phyloP scores from a whole-genome alignment of 2,888 invertebrate species.

The Hemistola chrysoprasaria region DNA sequence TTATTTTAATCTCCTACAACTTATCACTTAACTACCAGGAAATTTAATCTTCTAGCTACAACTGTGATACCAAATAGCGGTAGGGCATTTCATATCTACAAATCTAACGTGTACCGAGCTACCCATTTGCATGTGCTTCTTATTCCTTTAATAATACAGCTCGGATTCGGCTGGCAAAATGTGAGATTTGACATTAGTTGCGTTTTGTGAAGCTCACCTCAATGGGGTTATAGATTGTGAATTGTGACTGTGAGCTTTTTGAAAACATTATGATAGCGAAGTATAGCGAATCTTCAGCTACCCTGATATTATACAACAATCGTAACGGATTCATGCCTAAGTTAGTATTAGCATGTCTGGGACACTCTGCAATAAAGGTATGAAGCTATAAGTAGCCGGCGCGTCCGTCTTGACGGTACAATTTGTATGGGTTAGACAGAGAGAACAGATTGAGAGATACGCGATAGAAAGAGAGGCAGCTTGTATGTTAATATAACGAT shows the following conservation, averaged over 20 bases:
- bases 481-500: no score
- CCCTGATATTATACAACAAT: no score
- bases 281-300: no score
- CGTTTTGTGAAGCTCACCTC: constrained; percentile 19
- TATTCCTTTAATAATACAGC: constrained; percentile 32
- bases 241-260: constrained; percentile 10
- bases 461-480: no score
- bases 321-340: no score
- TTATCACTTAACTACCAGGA: constrained; percentile 39
- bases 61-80: constrained; percentile 49
- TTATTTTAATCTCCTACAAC: constrained; percentile 5
- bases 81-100: constrained; percentile 53
- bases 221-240: constrained; percentile 27
- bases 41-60: constrained; percentile 52
- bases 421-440: no score
- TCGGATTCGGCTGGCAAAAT: constrained; percentile 26
- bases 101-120: constrained; percentile 30
- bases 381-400: no score
- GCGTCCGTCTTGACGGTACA: no score
- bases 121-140: constrained; percentile 24
- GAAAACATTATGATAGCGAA: constrained; percentile 11
- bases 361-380: no score
- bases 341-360: no score
- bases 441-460: no score
- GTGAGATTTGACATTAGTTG: constrained; percentile 6